A percentile compares a stretch with the other conserved stretches of the same genome.
These are phyloP conservation scores for Parnassius orleans DNA, from an alignment of 2,888 invertebrate genomes.

Conservation along the genomic window DNA sequence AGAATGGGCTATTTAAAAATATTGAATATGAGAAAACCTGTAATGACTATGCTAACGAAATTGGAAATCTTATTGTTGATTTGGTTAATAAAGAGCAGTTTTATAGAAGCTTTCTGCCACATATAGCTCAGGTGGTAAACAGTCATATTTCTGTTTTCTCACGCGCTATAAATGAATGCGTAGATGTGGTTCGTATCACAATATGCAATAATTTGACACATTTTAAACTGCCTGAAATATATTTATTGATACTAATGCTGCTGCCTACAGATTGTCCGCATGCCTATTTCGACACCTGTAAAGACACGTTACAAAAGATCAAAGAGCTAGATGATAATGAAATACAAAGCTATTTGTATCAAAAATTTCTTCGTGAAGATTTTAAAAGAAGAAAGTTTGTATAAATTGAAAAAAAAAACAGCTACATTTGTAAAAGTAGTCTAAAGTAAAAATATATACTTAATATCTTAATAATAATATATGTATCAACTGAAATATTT, in stretches of 20 bases:
- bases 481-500: too few species aligned
- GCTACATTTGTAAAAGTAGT: too few species aligned
- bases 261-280: conserved; percentile 31
- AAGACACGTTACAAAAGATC: conserved; percentile 33
- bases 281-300: conserved; percentile 28
- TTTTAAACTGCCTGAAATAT: conserved; percentile 33
- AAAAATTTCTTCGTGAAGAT: conserved; percentile 36
- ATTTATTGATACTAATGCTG: conserved; percentile 38
- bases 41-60: conserved; percentile 34
- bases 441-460: too few species aligned
- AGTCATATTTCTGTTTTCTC: conserved; percentile 8
- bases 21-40: conserved; percentile 24
- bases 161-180: not conserved
- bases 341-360: conserved; percentile 35
- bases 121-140: conserved; percentile 17
- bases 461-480: too few species aligned
- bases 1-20: conserved; percentile 14
- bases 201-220: conserved; percentile 24
- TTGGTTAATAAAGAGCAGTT: conserved; percentile 33
- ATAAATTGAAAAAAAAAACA: not conserved
- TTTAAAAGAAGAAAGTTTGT: conserved; percentile 29
- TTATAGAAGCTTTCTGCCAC: conserved; percentile 22
- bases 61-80: conserved; percentile 37
- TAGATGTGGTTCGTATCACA: conserved; percentile 7
- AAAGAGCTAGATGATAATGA: conserved; percentile 36